Percentiles rank a stretch among this genome's conserved stretches.
phyloP scores from a whole-genome alignment of 2,113 vertebrate species.

The Hiodon tergisus region DNA sequence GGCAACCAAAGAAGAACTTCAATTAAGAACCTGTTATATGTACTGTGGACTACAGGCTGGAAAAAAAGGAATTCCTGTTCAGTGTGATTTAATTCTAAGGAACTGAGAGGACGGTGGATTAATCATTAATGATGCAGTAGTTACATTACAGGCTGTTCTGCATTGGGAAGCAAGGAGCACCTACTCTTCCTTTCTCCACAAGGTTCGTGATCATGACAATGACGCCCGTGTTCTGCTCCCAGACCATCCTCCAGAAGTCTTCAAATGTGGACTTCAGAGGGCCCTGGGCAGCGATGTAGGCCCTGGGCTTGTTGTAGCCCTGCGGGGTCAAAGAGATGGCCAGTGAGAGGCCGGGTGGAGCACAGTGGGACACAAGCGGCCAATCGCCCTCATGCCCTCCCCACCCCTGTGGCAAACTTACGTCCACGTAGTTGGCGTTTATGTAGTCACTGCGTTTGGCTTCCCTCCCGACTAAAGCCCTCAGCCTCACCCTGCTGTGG shows the following conservation, averaged over 20 bases:
- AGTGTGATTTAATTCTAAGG: not conserved
- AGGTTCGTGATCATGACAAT: slow-evolving; percentile 99
- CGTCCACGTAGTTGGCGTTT: slow-evolving; percentile 97
- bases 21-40: not conserved
- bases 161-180: slow-evolving; percentile 37
- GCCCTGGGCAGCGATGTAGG: slow-evolving; percentile 96
- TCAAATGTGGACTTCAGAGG: slow-evolving; percentile 97
- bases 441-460: slow-evolving; percentile 99
- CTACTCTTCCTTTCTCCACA: slow-evolving; percentile 96
- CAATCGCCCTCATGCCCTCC: not conserved
- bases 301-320: slow-evolving; percentile 94
- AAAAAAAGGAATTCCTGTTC: not conserved
- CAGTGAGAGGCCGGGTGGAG: slow-evolving; percentile 15
- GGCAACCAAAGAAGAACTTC: not conserved
- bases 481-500: slow-evolving; percentile 95
- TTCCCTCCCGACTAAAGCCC: slow-evolving; percentile 91
- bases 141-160: not conserved
- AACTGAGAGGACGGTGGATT: not conserved
- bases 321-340: slow-evolving; percentile 55
- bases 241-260: slow-evolving; percentile 99
- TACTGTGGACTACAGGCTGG: not conserved
- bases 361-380: not conserved
- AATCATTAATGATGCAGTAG: not conserved
- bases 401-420: slow-evolving; percentile 60
- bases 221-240: slow-evolving; percentile 95